phyloP scores from a whole-genome alignment of 2,113 vertebrate species.

The Tringa solitaria region DNA sequence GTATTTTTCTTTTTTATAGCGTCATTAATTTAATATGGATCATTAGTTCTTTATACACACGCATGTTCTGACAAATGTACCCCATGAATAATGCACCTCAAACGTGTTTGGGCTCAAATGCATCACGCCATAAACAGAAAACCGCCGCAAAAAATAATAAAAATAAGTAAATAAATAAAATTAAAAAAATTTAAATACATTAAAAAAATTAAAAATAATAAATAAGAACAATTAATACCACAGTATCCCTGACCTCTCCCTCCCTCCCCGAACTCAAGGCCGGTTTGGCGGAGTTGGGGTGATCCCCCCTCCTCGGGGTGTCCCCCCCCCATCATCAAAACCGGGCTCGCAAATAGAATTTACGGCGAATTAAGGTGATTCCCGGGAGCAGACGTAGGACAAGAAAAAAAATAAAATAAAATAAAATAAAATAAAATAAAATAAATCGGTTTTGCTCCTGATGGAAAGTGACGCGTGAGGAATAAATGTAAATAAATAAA shows the following conservation, averaged over 20 bases:
- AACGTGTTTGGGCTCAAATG: slow-evolving; percentile 84
- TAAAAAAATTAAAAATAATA: slow-evolving; percentile 6
- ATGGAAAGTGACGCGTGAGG: slow-evolving; percentile 72
- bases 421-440: too few species aligned
- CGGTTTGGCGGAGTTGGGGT: background rate
- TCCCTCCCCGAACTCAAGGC: background rate
- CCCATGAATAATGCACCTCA: slow-evolving; percentile 89
- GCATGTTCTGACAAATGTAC: slow-evolving; percentile 95
- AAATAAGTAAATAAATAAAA: slow-evolving; percentile 71
- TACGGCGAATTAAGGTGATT: slow-evolving; percentile 69
- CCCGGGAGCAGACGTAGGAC: slow-evolving; percentile 67
- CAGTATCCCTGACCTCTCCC: background rate
- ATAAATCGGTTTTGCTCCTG: slow-evolving; percentile 75
- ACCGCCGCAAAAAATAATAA: slow-evolving; percentile 73
- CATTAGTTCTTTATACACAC: slow-evolving; percentile 93
- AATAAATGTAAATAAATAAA: slow-evolving; percentile 78
- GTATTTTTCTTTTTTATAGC: slow-evolving; percentile 98
- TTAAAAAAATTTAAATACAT: slow-evolving; percentile 65
- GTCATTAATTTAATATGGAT: slow-evolving; percentile 97
- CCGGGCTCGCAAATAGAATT: slow-evolving; percentile 30
- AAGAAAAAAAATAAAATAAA: slow-evolving; percentile 52
- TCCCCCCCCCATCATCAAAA: background rate
- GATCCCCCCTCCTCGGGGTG: background rate
- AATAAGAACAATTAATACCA: slow-evolving; percentile 28
- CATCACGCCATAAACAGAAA: slow-evolving; percentile 91